Conservation (phyloP, 1,140 invertebrate genomes). For the Steinernema feltiae region DNA sequence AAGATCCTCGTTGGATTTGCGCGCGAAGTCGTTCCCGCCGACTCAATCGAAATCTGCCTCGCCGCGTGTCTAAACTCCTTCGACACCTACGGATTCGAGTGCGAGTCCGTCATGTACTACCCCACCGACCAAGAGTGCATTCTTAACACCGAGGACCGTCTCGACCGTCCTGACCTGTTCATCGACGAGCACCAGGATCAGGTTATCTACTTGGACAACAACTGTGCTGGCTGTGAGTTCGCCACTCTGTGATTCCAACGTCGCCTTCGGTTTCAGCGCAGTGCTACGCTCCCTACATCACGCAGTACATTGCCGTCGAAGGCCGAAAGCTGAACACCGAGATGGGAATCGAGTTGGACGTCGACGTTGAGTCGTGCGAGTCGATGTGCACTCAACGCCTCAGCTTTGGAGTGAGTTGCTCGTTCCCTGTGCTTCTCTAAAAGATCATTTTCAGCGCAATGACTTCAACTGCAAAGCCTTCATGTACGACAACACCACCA, state of each 20-base stretch:
- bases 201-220: constrained; percentile 58
- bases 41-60: constrained; percentile 47
- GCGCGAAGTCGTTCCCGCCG: constrained; percentile 54
- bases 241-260: not conserved
- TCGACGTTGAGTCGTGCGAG: constrained; percentile 53
- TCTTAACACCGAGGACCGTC: constrained; percentile 56
- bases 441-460: constrained; percentile 40
- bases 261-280: constrained; percentile 45
- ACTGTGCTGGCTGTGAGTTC: constrained; percentile 54
- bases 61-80: constrained; percentile 56
- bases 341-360: constrained; percentile 47
- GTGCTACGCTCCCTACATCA: constrained; percentile 57
- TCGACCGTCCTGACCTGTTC: constrained; percentile 56
- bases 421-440: not conserved
- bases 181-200: constrained; percentile 55
- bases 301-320: constrained; percentile 57
- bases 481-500: constrained; percentile 54
- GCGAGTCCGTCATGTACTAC: constrained; percentile 52
- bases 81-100: constrained; percentile 57
- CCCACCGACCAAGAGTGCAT: constrained; percentile 50
- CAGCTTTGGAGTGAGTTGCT: constrained; percentile 41
- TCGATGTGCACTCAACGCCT: constrained; percentile 54
- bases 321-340: constrained; percentile 53
- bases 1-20: constrained; percentile 57
- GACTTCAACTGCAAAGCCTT: constrained; percentile 58